Percentiles rank a stretch among this genome's conserved stretches.
phyloP scores from a whole-genome alignment of 2,888 invertebrate species.

The Mythimna ferrago region DNA sequence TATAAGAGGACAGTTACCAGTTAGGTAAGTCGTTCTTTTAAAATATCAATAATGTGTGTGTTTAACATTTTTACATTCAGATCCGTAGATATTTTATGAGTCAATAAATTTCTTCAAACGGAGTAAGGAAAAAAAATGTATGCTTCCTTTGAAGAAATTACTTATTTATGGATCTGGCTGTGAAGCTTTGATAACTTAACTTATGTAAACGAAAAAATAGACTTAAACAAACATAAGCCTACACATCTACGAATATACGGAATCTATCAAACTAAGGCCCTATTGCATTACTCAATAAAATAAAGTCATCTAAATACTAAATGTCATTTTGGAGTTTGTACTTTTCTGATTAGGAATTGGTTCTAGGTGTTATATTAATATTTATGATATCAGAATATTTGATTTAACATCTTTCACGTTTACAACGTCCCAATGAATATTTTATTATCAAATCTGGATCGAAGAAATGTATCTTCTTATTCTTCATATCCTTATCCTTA shows the following conservation, averaged over 20 bases:
- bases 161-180: slow-evolving; percentile 31
- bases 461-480: slow-evolving; percentile 9
- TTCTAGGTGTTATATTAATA: slow-evolving; percentile 16
- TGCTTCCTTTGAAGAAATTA: slow-evolving; percentile 11
- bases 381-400: slow-evolving; percentile 15
- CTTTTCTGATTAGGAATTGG: slow-evolving; percentile 18
- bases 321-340: slow-evolving; percentile 9
- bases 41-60: slow-evolving; percentile 34
- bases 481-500: slow-evolving; percentile 11
- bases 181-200: slow-evolving; percentile 18
- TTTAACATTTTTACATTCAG: slow-evolving; percentile 16
- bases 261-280: slow-evolving; percentile 54
- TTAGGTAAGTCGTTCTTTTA: slow-evolving; percentile 53
- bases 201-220: slow-evolving; percentile 49
- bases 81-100: slow-evolving; percentile 23
- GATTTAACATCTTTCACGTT: slow-evolving; percentile 17
- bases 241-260: slow-evolving; percentile 49
- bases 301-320: slow-evolving; percentile 29
- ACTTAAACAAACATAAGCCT: slow-evolving; percentile 49
- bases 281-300: slow-evolving; percentile 60
- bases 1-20: slow-evolving; percentile 60
- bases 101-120: slow-evolving; percentile 31
- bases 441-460: slow-evolving; percentile 8
- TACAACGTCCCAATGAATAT: background rate
- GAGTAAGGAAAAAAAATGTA: background rate